Evolutionary conservation across 2,113 vertebrate genomes (phyloP), one percentile per base, ranked within the genome.

Genomic region (Emydura subglobosa): DNA sequence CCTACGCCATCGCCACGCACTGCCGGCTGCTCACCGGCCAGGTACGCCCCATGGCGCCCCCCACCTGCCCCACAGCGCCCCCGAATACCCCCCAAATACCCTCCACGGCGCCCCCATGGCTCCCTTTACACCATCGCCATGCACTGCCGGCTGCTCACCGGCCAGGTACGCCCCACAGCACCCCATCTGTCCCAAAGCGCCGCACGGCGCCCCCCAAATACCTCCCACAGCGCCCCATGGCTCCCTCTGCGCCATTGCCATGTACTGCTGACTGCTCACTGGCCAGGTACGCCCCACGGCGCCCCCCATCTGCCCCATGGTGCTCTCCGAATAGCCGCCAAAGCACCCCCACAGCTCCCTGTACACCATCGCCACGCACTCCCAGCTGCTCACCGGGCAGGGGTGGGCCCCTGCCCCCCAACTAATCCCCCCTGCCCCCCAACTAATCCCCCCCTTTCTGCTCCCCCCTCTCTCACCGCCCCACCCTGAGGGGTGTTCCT

Each of bases 181-280:
- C 76, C 76, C 44, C 74, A 5, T 42, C 76, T 11, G 44, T 25
- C 57, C 57, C 57, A 27, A 9, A 10, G 24, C 10, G 8, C 24
- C 55, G 22, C 22, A 8, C 55, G 39, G 39, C 39, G 39, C 39
- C 39, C 39, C 39, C 39, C 39, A 39, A 39, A 39, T 39, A 39
- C 39, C 39, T 39, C 39, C 39, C 53, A 10, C 22, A 14, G 53
- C 53, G 53, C 53, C 53, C 17, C 39, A 39, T 39, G 39, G 39
- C 39, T 39, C 98, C 1, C 39, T 39, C 1, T 99, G 98, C 22
- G 99, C 99, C 24, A 92, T 99, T 79, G 98, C 99, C 5, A 99
- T 98, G 1, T 98, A 99, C 96, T 99, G 98, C 98, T 99, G 98
- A 47, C 98, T 99, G 31, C 94, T 98, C 34, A 99, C 99, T 0